Evolutionary conservation across 2,888 invertebrate genomes (phyloP), one percentile per base, ranked within the genome.

Genomic region (Sericinus montela): DNA sequence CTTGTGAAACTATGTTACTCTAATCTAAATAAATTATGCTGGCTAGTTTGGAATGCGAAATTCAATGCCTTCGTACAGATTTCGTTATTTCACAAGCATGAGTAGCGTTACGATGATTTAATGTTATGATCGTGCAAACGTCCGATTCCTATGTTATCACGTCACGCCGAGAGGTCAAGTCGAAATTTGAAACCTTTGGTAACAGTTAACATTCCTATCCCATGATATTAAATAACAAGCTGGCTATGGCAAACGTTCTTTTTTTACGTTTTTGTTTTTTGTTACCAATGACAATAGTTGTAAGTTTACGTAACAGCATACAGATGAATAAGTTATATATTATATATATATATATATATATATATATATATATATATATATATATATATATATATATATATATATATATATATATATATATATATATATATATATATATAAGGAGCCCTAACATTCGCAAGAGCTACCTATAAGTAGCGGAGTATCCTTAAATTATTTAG

Each of bases 171-270:
- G 52, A 55, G 54, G 54, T 52, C 52, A 55, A 42, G 35, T 29
- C 14, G 29, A 49, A 38, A 44, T 49, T 55, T 50, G 48, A 47
- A 50, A 50, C 39, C 50, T 52, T 50, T 42, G 36, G 28, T 50
- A 48, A 50, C 35, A 46, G 45, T 54, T 55, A 52, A 52, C 50
- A 55, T 55, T 55, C 52, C 50, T 50, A 36, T 35, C 42, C 47
- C 45, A 52, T 51, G 51, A 47, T 51, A 36, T 51, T 45, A 46
- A 19, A 40, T 34, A 29, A 15, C 15, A 16, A 7, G 29, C 15
- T 15, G 1, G 9, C 1, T 23, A 23, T 32, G 35, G 13, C 14
- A n/a, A 11, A 14, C 23, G 13, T 46, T 46, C 34, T 40, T 11
- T 45, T 38, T 29, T 37, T 16, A 29, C 37, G 29, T 11, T 7